A percentile compares a stretch with the other conserved stretches of the same genome.
Evolutionary conservation across 1,140 invertebrate species (phyloP).

Genomic region (Drosophila nikananu): DNA sequence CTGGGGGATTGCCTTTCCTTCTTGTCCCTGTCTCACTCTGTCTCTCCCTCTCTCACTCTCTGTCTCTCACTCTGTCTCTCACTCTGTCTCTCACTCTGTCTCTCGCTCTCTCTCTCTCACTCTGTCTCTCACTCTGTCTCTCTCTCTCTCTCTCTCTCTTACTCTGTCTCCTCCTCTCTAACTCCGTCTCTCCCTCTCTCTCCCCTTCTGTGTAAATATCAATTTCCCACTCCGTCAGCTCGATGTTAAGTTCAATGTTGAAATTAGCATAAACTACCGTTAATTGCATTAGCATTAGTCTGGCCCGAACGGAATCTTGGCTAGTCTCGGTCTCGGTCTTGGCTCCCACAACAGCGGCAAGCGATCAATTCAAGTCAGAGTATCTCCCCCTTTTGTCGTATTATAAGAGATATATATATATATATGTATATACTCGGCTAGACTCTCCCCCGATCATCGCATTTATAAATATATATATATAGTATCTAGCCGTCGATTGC

Average conservation of each 20-base stretch:
- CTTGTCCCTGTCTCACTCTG: background rate
- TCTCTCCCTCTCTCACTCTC: slow-evolving; percentile 19
- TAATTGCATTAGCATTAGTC: slow-evolving; percentile 81
- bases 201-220: slow-evolving; percentile 65
- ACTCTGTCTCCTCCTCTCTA: slow-evolving; percentile 42
- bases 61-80: slow-evolving; percentile 44
- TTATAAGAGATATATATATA: background rate
- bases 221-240: slow-evolving; percentile 63
- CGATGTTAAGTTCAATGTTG: slow-evolving; percentile 84
- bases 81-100: slow-evolving; percentile 40
- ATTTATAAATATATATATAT: slow-evolving; percentile 8
- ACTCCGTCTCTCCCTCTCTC: slow-evolving; percentile 41
- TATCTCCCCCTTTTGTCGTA: background rate
- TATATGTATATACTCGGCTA: background rate
- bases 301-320: slow-evolving; percentile 38
- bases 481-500: slow-evolving; percentile 31
- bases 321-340: slow-evolving; percentile 7
- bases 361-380: slow-evolving; percentile 21
- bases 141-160: slow-evolving; percentile 42
- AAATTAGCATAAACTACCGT: slow-evolving; percentile 85
- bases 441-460: slow-evolving; percentile 8
- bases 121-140: slow-evolving; percentile 48
- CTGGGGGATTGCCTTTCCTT: slow-evolving; percentile 15
- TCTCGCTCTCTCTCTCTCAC: slow-evolving; percentile 42
- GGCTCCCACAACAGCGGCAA: slow-evolving; percentile 17